Percentiles rank a stretch among this genome's conserved stretches.
Conservation (phyloP, 2,797 vertebrate species). For the Trematomus bernacchii region DNA sequence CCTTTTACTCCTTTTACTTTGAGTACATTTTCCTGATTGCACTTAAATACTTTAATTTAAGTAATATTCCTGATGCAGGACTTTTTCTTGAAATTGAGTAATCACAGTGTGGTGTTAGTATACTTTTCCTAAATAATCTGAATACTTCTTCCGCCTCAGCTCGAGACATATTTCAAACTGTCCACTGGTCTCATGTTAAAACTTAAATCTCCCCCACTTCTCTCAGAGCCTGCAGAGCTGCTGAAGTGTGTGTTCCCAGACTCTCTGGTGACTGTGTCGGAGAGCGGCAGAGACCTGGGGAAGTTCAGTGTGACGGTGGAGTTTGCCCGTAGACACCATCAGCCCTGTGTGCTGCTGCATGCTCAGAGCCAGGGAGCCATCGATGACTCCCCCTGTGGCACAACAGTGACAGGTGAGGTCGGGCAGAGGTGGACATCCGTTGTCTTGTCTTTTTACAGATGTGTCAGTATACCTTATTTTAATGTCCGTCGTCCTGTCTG, state of each 20-base stretch:
- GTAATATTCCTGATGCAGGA: too few species aligned
- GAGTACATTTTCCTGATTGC: too few species aligned
- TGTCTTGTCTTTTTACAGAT: not conserved
- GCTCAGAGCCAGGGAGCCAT: conserved; percentile 83
- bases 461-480: not conserved
- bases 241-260: conserved; percentile 88
- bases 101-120: too few species aligned
- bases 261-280: conserved; percentile 83
- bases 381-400: conserved; percentile 85
- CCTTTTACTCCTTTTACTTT: too few species aligned
- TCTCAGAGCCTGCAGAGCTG: conserved; percentile 83
- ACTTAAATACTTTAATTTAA: too few species aligned
- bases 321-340: conserved; percentile 68
- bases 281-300: conserved; percentile 83
- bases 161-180: not conserved
- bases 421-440: too few species aligned
- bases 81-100: too few species aligned
- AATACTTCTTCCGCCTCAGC: too few species aligned
- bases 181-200: not conserved
- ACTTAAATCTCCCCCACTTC: not conserved
- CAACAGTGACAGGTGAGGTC: conserved; percentile 87
- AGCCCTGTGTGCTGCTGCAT: conserved; percentile 85
- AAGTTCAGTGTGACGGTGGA: conserved; percentile 84
- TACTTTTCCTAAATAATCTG: too few species aligned
- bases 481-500: conserved; percentile 11